Percentiles rank a stretch among this genome's conserved stretches.
Evolutionary conservation across 2,888 invertebrate genomes (phyloP).

Genomic region (Drosophila flavopinicola): DNA sequence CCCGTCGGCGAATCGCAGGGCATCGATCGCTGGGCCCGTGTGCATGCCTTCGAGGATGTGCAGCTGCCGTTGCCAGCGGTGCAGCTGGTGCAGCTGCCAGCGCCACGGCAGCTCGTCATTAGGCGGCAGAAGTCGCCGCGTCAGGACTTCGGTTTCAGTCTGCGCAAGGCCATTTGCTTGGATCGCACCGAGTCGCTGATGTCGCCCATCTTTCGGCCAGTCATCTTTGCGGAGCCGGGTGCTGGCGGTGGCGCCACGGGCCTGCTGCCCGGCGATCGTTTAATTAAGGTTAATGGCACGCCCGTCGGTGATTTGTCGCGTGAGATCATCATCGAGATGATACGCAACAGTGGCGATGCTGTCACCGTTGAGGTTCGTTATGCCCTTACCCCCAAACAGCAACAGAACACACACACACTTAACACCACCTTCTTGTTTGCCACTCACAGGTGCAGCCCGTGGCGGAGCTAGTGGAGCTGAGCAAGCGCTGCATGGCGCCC

Average conservation of each 20-base stretch:
- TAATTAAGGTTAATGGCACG: conserved; percentile 95
- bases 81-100: conserved; percentile 88
- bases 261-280: conserved; percentile 96
- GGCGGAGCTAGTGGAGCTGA: conserved; percentile 95
- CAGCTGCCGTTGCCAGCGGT: conserved; percentile 90
- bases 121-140: conserved; percentile 92
- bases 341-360: conserved; percentile 92
- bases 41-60: conserved; percentile 90
- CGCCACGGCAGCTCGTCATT: conserved; percentile 90
- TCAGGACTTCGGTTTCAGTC: conserved; percentile 96
- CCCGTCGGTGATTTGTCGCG: conserved; percentile 93
- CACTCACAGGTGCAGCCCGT: conserved; percentile 93
- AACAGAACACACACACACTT: not conserved
- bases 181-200: conserved; percentile 86
- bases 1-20: conserved; percentile 94
- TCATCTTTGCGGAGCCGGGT: conserved; percentile 96
- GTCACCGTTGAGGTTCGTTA: conserved; percentile 92
- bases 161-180: conserved; percentile 93
- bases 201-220: conserved; percentile 85
- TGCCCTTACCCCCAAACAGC: not conserved
- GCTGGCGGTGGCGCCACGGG: conserved; percentile 91
- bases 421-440: not conserved
- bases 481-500: conserved; percentile 87
- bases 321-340: conserved; percentile 97
- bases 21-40: conserved; percentile 91